These are phyloP conservation scores for Phyllopteryx taeniolatus DNA, from an alignment of 2,113 vertebrate species.

Conservation along the genomic window DNA sequence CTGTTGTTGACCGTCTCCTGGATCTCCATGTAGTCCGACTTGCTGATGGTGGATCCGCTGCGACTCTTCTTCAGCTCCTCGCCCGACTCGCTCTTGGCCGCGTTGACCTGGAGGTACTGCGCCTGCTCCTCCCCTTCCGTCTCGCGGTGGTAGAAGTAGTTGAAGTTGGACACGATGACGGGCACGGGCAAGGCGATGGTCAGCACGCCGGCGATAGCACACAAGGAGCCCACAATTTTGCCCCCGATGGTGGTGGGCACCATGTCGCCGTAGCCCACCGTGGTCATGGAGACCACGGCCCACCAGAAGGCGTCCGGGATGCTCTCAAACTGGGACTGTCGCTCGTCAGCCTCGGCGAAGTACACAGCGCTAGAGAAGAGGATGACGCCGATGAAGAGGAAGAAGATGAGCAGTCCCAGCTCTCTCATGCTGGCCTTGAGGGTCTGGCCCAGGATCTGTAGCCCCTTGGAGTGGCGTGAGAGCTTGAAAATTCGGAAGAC, in stretches of 20 bases:
- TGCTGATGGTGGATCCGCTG: constrained; percentile 96
- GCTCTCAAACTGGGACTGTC: constrained; percentile 93
- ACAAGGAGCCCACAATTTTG: constrained; percentile 96
- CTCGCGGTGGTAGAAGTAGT: constrained; percentile 99
- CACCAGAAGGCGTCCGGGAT: constrained; percentile 99
- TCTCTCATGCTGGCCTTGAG: constrained; percentile 97
- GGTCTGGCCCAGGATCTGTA: constrained; percentile 95
- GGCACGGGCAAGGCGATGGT: constrained; percentile 98
- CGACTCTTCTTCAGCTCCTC: constrained; percentile 97
- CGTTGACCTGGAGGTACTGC: constrained; percentile 92
- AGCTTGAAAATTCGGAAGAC: constrained; percentile 99
- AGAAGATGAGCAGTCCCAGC: constrained; percentile 93
- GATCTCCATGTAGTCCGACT: constrained; percentile 99
- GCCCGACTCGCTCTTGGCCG: constrained; percentile 88
- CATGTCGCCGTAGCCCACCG: constrained; percentile 98
- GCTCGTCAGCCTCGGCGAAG: constrained; percentile 95
- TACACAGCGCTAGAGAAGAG: constrained; percentile 98
- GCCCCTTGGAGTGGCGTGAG: constrained; percentile 94
- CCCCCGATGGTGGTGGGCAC: constrained; percentile 97
- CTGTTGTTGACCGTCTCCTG: constrained; percentile 96
- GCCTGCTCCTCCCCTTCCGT: constrained; percentile 98
- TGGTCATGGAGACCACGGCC: constrained; percentile 99
- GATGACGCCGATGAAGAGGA: constrained; percentile 98
- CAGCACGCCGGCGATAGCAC: constrained; percentile 95
- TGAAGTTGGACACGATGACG: constrained; percentile 99